Percentiles rank a stretch among this genome's conserved stretches.
Evolutionary conservation across 2,797 vertebrate species (phyloP).

Genomic region (Cetoscarus ocellatus): DNA sequence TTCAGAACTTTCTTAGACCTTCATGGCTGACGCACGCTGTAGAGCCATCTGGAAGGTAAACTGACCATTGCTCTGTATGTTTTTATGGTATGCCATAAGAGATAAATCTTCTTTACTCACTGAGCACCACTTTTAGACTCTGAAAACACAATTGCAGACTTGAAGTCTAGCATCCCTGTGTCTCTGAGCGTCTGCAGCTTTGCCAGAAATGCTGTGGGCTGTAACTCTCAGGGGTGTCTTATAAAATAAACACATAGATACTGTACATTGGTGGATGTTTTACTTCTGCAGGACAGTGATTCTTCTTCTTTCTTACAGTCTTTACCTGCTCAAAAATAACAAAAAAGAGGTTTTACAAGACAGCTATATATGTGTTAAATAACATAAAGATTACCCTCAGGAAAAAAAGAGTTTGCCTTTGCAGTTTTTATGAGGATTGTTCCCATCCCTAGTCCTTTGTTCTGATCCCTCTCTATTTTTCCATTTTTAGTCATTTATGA

Average conservation of each 20-base stretch:
- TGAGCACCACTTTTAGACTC: slow-evolving; percentile 2
- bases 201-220: slow-evolving; percentile 31
- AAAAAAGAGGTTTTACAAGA: background rate
- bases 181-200: slow-evolving; percentile 20
- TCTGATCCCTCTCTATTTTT: too few species aligned
- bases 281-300: slow-evolving; percentile 17
- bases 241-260: slow-evolving; percentile 28
- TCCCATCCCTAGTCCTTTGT: too few species aligned
- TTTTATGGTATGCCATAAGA: background rate
- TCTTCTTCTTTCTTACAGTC: background rate
- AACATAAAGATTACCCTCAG: too few species aligned
- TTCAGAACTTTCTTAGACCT: slow-evolving; percentile 4
- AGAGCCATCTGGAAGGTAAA: slow-evolving; percentile 27
- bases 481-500: too few species aligned
- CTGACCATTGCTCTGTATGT: slow-evolving; percentile 12
- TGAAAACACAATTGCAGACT: slow-evolving; percentile 18
- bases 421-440: background rate
- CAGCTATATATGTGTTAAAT: background rate
- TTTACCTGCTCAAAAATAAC: slow-evolving; percentile 9
- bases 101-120: slow-evolving; percentile 13
- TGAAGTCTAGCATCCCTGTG: slow-evolving; percentile 1
- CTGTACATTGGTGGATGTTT: slow-evolving; percentile 12
- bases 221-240: slow-evolving; percentile 29
- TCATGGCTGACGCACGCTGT: slow-evolving; percentile 14
- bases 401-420: too few species aligned